A percentile compares a stretch with the other conserved stretches of the same genome.
These are phyloP conservation scores for Actias luna DNA, from an alignment of 2,888 invertebrate genomes.

Conservation along the genomic window DNA sequence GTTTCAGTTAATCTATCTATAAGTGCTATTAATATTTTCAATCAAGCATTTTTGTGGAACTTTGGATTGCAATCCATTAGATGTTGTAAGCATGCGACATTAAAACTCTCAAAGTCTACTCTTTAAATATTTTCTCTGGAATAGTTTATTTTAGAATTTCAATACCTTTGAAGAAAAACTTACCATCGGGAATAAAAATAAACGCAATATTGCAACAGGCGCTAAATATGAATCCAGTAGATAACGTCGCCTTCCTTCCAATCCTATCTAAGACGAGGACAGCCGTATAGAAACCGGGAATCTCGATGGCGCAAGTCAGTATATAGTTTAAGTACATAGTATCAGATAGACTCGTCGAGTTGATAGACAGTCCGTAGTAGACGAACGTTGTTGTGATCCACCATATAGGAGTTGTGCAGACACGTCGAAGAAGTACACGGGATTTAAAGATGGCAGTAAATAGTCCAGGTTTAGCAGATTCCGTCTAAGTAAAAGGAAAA, in stretches of 20 bases:
- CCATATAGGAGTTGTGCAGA: slow-evolving; percentile 86
- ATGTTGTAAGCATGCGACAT: too few relatives aligned
- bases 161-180: slow-evolving; percentile 26
- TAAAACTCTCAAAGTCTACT: too few relatives aligned
- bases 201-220: slow-evolving; percentile 71
- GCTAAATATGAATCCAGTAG: slow-evolving; percentile 82
- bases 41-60: too few relatives aligned
- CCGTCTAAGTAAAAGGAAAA: slow-evolving; percentile 23
- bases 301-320: slow-evolving; percentile 83
- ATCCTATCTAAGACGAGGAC: slow-evolving; percentile 83
- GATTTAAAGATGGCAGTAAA: slow-evolving; percentile 70
- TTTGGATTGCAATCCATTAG: too few relatives aligned
- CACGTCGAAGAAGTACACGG: slow-evolving; percentile 75
- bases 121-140: too few relatives aligned
- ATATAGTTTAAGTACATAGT: slow-evolving; percentile 89
- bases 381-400: slow-evolving; percentile 90
- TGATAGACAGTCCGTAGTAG: slow-evolving; percentile 90
- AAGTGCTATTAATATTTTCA: too few relatives aligned
- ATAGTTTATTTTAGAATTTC: too few relatives aligned
- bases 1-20: too few relatives aligned
- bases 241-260: slow-evolving; percentile 83
- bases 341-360: slow-evolving; percentile 87
- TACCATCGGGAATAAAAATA: slow-evolving; percentile 77
- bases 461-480: slow-evolving; percentile 30
- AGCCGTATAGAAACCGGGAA: slow-evolving; percentile 85